These are phyloP conservation scores for Oreamnos americanus DNA, from an alignment of 2,113 vertebrate genomes.

Conservation along the genomic window DNA sequence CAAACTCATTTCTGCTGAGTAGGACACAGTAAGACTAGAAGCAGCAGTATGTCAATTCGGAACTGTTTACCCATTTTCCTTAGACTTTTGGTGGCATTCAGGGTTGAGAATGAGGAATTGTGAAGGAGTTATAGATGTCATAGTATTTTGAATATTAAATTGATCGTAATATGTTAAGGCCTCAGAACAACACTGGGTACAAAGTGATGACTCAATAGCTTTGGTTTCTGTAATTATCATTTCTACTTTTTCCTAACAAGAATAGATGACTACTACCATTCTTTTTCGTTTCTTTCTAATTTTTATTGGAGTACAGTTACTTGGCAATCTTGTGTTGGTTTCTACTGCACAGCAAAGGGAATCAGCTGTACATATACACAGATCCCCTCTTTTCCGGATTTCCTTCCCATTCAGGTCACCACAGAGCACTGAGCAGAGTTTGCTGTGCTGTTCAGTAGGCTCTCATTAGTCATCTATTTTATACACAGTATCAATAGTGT, in stretches of 20 bases:
- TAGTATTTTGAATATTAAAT: neutral
- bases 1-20: neutral
- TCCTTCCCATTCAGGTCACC: neutral
- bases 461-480: neutral
- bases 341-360: neutral
- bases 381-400: neutral
- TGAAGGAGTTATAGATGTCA: neutral
- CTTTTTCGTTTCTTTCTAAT: neutral
- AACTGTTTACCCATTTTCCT: neutral
- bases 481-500: neutral
- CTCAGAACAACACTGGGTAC: neutral
- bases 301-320: neutral
- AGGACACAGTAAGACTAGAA: neutral
- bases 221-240: neutral
- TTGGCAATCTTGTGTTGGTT: neutral
- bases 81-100: neutral
- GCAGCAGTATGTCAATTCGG: neutral
- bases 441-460: neutral
- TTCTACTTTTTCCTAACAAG: neutral
- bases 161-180: neutral
- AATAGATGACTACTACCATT: neutral
- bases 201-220: neutral
- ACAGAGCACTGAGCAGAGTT: neutral
- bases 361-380: rapidly evolving
- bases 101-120: neutral